Evolutionary conservation across 2,797 vertebrate species (phyloP).

Genomic region (Acropternis orthonyx): DNA sequence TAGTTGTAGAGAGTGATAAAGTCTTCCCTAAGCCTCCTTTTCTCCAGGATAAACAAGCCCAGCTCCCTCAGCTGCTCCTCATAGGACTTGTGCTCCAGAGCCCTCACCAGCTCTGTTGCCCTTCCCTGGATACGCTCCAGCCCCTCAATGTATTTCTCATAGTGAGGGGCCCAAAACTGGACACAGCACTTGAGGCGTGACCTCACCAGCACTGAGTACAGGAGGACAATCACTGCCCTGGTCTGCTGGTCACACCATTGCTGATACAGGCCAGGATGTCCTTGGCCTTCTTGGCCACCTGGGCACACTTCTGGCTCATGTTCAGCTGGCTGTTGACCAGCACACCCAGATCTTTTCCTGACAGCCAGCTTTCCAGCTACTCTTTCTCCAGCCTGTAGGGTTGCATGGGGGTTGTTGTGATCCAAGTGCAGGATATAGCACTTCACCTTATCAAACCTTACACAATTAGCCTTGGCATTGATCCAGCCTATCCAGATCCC

Average conservation of each 20-base stretch:
- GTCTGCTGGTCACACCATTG: not conserved
- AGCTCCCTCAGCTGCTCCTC: not conserved
- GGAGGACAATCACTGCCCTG: too few relatives aligned
- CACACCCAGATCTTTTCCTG: not conserved
- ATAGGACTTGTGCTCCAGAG: not conserved
- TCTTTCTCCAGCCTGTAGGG: not conserved
- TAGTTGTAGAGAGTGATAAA: not conserved
- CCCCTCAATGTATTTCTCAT: not conserved
- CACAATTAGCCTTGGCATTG: not conserved
- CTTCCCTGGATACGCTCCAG: not conserved
- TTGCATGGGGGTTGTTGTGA: not conserved
- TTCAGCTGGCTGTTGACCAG: not conserved
- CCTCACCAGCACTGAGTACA: not conserved
- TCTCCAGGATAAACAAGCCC: not conserved
- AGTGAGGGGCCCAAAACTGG: not conserved
- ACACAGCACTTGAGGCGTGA: not conserved
- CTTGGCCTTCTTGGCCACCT: not conserved
- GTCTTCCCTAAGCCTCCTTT: not conserved
- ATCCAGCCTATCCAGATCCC: not conserved
- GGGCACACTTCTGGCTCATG: not conserved
- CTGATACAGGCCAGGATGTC: not conserved
- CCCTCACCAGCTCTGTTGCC: not conserved
- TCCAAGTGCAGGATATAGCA: not conserved
- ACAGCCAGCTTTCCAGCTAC: not conserved
- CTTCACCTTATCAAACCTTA: not conserved